These are phyloP conservation scores for Rotaria sp. DNA, from an alignment of 2,888 invertebrate species.

Conservation along the genomic window DNA sequence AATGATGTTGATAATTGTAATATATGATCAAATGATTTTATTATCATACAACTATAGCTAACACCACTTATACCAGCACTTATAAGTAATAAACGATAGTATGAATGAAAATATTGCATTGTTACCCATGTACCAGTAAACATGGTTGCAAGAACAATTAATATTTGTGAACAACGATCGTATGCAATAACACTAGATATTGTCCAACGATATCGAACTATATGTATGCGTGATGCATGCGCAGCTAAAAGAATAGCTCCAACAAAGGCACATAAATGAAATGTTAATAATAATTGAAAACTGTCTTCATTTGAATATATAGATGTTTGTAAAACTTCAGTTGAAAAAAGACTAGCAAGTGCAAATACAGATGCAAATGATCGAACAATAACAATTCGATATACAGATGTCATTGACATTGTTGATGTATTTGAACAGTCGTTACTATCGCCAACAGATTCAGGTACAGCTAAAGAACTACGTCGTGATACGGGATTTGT, in stretches of 20 bases:
- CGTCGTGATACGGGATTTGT: neutral
- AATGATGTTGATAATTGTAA: constrained; percentile 8
- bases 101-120: neutral
- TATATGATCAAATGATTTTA: constrained; percentile 18
- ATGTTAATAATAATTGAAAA: neutral
- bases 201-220: neutral
- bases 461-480: neutral
- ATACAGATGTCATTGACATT: neutral
- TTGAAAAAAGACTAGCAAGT: neutral
- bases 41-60: constrained; percentile 4
- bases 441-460: neutral
- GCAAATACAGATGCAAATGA: constrained; percentile 7
- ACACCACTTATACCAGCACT: neutral
- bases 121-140: neutral
- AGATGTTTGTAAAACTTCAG: constrained; percentile 23
- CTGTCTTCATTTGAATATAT: neutral
- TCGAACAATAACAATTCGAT: neutral
- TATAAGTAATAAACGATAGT: neutral
- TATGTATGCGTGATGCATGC: neutral
- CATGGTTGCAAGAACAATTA: neutral
- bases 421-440: neutral
- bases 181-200: neutral
- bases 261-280: neutral
- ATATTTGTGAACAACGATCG: constrained; percentile 17
- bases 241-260: neutral